These are phyloP conservation scores for Tipula helvola DNA, from an alignment of 2,888 invertebrate genomes.

Conservation along the genomic window DNA sequence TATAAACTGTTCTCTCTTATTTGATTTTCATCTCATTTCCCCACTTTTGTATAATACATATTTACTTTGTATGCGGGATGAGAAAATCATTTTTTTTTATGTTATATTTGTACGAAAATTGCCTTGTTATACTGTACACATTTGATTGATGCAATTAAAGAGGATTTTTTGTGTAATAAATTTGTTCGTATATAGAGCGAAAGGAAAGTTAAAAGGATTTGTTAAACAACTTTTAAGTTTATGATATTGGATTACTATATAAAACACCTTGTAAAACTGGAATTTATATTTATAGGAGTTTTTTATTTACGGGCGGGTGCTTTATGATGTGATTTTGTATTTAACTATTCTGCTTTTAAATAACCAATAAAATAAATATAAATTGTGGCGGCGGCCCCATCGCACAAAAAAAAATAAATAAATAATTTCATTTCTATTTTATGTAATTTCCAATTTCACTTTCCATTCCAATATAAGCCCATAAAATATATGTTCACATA, in stretches of 20 bases:
- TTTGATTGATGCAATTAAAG: neutral
- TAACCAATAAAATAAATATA: neutral
- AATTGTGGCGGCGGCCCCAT: neutral
- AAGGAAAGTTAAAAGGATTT: neutral
- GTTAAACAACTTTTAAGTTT: neutral
- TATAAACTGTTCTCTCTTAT: neutral
- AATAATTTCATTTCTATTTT: neutral
- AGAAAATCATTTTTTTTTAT: neutral
- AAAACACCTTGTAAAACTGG: neutral
- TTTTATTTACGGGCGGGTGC: neutral
- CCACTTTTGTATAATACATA: neutral
- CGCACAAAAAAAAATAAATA: neutral
- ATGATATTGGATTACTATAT: neutral
- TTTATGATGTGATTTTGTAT: neutral
- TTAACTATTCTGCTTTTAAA: neutral
- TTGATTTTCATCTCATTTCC: neutral
- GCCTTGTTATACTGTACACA: neutral
- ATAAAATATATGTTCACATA: neutral
- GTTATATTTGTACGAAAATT: neutral
- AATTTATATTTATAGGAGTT: neutral
- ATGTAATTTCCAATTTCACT: neutral
- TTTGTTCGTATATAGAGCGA: neutral
- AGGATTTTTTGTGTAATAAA: neutral
- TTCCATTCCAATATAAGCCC: neutral
- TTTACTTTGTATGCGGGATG: neutral